These are phyloP conservation scores for Antheraea mylitta DNA, from an alignment of 1,140 invertebrate species.

Conservation along the genomic window DNA sequence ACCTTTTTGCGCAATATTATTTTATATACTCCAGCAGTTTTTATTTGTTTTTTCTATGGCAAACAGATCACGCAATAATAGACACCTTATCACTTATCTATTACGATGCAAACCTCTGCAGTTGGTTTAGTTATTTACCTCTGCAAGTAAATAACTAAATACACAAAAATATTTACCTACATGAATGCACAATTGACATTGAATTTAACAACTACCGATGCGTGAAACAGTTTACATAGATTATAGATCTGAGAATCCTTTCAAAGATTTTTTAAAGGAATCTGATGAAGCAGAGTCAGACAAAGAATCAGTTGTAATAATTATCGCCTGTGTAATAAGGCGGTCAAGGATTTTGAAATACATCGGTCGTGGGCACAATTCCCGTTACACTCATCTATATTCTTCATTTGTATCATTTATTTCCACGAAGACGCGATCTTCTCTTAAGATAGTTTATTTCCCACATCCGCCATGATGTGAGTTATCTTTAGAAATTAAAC, in stretches of 20 bases:
- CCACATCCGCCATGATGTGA: no score
- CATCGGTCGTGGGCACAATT: background rate
- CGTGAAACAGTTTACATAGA: background rate
- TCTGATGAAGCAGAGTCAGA: background rate
- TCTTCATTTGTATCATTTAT: background rate
- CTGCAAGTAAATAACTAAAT: background rate
- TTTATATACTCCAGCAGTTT: no score
- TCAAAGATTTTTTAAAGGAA: background rate
- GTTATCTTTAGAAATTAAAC: no score
- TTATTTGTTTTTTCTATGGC: no score
- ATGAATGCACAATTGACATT: background rate
- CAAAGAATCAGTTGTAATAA: background rate
- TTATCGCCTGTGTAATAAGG: background rate
- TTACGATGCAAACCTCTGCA: background rate
- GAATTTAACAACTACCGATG: background rate
- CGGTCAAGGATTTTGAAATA: background rate
- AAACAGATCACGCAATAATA: no score
- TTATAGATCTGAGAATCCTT: background rate
- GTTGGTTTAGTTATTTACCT: no score
- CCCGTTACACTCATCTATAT: background rate
- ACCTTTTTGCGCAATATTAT: no score
- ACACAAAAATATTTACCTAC: background rate
- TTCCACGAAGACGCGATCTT: no score
- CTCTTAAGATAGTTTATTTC: no score
- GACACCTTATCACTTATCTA: background rate